A percentile compares a stretch with the other conserved stretches of the same genome.
These are phyloP conservation scores for Diaprepes abbreviatus DNA, from an alignment of 2,888 invertebrate genomes.

Conservation along the genomic window DNA sequence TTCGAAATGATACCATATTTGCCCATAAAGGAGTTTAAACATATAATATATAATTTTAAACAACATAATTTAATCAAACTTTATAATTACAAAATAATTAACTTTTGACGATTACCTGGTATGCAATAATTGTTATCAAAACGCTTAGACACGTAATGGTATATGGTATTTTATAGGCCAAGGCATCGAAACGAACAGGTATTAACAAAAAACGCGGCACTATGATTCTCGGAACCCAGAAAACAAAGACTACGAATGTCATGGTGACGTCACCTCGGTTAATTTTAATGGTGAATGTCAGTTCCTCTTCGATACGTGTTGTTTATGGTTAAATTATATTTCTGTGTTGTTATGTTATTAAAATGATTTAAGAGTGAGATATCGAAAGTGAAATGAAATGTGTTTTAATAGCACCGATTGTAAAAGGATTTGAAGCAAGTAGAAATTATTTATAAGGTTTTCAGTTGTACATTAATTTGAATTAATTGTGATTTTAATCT, in stretches of 20 bases:
- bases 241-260: constrained; percentile 44
- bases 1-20: too few species aligned
- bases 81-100: neutral
- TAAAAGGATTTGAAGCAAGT: neutral
- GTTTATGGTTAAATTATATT: neutral
- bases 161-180: constrained; percentile 22
- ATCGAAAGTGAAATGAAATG: constrained; percentile 23
- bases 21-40: too few species aligned
- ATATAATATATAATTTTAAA: too few species aligned
- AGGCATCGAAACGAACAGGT: constrained; percentile 20
- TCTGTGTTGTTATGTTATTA: constrained; percentile 25
- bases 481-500: neutral
- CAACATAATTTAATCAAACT: too few species aligned
- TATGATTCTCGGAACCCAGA: constrained; percentile 44
- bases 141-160: neutral
- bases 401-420: neutral
- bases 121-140: constrained; percentile 11
- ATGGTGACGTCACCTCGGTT: constrained; percentile 47
- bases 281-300: constrained; percentile 48
- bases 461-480: neutral
- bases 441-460: neutral
- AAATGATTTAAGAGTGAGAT: constrained; percentile 14
- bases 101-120: neutral
- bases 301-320: constrained; percentile 41
- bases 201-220: constrained; percentile 32